Evolutionary conservation across 2,888 invertebrate species (phyloP), one percentile per base, ranked within the genome.

Genomic region (Protophormia terraenovae): DNA sequence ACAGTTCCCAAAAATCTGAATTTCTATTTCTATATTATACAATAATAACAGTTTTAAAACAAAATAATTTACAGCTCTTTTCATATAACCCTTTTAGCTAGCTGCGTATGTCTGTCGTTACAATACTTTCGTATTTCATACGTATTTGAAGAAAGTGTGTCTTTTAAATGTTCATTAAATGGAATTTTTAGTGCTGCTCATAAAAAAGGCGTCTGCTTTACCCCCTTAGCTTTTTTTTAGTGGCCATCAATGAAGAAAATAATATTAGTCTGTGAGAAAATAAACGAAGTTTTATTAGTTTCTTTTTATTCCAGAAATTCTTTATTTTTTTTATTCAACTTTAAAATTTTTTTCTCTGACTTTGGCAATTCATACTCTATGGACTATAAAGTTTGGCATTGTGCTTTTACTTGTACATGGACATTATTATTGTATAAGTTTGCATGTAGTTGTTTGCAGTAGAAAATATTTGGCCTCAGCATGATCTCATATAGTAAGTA

Each of bases 151-250:
- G 29, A 32, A 88, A 88, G 88, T 89, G 90, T 90, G 89, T 90
- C 90, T 90, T 89, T 91, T 90, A 90, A 91, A 90, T 91, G 90
- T 89, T 90, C 90, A 91, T 91, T 90, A 91, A 91, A 91, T 90
- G 89, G 90, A 90, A 91, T 90, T 91, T 91, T 91, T 90, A 90
- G 89, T 90, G 90, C 82, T 78, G 87, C 87, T 90, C 90, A 90
- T 90, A 90, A 90, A 90, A 90, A 90, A 90, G 41, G 29, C 53
- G 66, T 66, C 35, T 47, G 4, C 50, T 29, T 29, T 64, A 62
- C 35, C 45, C 22, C 45, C 27, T 64, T 38, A 7, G 5, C 24
- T 12, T 53, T 35, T 47, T 67, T 29, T 60, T 22, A 32, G 32
- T 38, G 12, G 24, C 35, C 58, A 38, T 64, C 35, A 64, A 53